Conservation (phyloP, 2,888 invertebrate genomes). For the Tanypteryx hageni region DNA sequence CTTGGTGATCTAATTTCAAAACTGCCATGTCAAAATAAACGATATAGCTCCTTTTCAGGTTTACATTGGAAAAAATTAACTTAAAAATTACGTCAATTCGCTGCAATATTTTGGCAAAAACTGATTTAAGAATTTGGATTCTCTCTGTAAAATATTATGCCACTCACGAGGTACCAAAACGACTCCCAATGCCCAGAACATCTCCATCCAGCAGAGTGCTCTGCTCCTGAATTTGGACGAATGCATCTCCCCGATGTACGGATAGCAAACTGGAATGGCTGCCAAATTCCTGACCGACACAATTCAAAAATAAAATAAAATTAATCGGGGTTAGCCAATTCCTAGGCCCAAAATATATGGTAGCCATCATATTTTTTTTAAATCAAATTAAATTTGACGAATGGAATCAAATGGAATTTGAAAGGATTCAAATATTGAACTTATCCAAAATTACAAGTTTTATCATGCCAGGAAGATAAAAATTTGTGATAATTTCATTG, state of each 20-base stretch:
- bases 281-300: slow-evolving; percentile 82
- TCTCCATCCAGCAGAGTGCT: slow-evolving; percentile 90
- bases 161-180: slow-evolving; percentile 84
- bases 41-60: no score
- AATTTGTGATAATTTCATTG: no score
- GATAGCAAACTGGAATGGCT: slow-evolving; percentile 89
- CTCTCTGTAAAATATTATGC: slow-evolving; percentile 64
- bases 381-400: not conserved
- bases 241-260: slow-evolving; percentile 89
- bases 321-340: not conserved
- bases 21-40: no score
- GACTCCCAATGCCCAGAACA: slow-evolving; percentile 90
- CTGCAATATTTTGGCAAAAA: no score
- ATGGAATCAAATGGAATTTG: not conserved
- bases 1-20: no score
- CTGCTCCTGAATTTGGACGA: slow-evolving; percentile 87
- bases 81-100: no score
- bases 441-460: no score
- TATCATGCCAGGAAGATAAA: no score
- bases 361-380: not conserved
- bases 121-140: no score
- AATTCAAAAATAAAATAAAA: not conserved
- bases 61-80: no score
- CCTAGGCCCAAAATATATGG: not conserved
- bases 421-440: not conserved